Conservation (phyloP, 2,888 invertebrate species). For the Campoletis raptor region DNA sequence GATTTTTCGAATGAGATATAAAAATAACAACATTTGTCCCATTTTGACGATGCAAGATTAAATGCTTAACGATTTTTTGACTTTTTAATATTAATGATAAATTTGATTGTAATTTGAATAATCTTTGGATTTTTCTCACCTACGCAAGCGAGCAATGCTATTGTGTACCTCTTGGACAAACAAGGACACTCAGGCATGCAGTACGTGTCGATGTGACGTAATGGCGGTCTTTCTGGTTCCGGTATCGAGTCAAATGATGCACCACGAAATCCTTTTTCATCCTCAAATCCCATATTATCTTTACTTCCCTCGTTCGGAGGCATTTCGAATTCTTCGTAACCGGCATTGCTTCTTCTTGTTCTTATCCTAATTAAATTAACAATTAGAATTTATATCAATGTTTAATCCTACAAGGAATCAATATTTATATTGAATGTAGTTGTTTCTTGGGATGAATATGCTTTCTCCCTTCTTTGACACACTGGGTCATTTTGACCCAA, state of each 20-base stretch:
- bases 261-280: conserved; percentile 79
- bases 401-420: background rate
- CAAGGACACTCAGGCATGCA: conserved; percentile 95
- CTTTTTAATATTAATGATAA: background rate
- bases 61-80: too few relatives aligned
- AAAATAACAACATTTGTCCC: background rate
- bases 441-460: background rate
- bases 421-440: too few relatives aligned
- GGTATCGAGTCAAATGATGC: conserved; percentile 89
- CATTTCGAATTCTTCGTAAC: conserved; percentile 86
- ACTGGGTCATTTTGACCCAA: too few relatives aligned
- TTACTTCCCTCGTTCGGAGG: conserved; percentile 81
- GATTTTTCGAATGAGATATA: background rate
- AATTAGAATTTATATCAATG: background rate
- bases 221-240: conserved; percentile 93
- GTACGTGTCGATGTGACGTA: conserved; percentile 95
- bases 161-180: conserved; percentile 94
- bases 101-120: background rate
- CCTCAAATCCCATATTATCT: conserved; percentile 84
- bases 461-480: too few relatives aligned
- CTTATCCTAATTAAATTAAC: conserved; percentile 53
- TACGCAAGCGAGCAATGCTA: conserved; percentile 93
- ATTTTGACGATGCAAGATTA: background rate
- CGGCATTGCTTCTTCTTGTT: conserved; percentile 75
- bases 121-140: conserved; percentile 83